Evolutionary conservation across 2,888 invertebrate species (phyloP), one percentile per base, ranked within the genome.

Genomic region (Lutraria lutraria): DNA sequence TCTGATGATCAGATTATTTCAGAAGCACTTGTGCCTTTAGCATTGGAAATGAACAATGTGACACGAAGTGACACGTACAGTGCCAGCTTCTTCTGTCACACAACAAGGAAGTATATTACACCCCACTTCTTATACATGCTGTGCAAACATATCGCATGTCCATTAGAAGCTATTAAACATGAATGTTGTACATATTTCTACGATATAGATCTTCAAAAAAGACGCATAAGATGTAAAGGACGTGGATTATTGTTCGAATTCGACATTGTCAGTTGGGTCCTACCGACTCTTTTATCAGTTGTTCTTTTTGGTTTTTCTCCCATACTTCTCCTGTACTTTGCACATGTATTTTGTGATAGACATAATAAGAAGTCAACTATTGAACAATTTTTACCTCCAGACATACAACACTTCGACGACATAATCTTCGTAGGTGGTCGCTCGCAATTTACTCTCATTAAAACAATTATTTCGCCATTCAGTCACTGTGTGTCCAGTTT

Each of bases 101-200:
- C 88, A 79, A 87, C 84, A 53, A 81, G 92, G 76, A 90, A 90
- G 34, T 89, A 60, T 43, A 87, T 93, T 10, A 53, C 88, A 16
- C 87, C 89, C 2, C 16, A 90, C 12, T 56, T 86, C 16, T 29
- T 93, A 19, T 93, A 90, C 81, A 53, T 56, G 19, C 52, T 93
- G n/a, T 93, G 93, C 76, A 88, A 88, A 3, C 89, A 93, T 82
- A 83, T 93, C 15, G 88, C 92, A 19, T 93, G 93, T 85, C 92
- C 93, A 0, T 21, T 91, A 19, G 92, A 92, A 83, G 86, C 91
- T 0, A 83, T 91, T 3, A 88, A 91, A 29, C 89, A 92, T 81
- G 54, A 63, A n/a, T 93, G 93, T 53, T 92, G 93, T 54, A 79
- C 81, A 0, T 85, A 88, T 53, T 68, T 68, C 63, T 68, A 4